These are phyloP conservation scores for Physocephala rufipes DNA, from an alignment of 2,888 invertebrate genomes.

Conservation along the genomic window DNA sequence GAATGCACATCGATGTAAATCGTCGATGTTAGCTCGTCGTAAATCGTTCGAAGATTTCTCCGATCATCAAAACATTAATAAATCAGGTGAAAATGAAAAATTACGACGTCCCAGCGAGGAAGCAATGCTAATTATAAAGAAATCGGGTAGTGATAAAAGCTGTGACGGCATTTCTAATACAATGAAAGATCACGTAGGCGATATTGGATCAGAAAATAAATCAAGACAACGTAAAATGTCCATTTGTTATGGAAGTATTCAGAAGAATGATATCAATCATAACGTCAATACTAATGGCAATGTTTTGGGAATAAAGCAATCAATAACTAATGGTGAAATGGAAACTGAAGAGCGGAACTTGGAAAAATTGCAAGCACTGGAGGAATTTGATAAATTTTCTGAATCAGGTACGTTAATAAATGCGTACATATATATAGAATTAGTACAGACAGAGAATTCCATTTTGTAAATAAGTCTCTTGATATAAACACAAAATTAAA, in stretches of 20 bases:
- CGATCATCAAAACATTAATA: constrained; percentile 52
- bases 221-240: constrained; percentile 60
- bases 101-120: constrained; percentile 79
- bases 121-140: constrained; percentile 71
- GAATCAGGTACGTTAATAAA: constrained; percentile 15
- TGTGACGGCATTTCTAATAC: constrained; percentile 24
- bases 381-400: constrained; percentile 15
- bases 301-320: constrained; percentile 50
- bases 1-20: constrained; percentile 38
- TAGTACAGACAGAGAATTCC: too few species aligned
- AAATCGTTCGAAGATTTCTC: constrained; percentile 74
- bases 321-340: constrained; percentile 67
- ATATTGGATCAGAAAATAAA: constrained; percentile 18
- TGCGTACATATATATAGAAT: neutral
- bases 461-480: too few species aligned
- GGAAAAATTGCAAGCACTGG: constrained; percentile 36
- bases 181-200: constrained; percentile 31
- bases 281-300: constrained; percentile 33
- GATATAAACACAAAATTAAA: too few species aligned
- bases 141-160: constrained; percentile 58
- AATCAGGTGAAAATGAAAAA: constrained; percentile 61
- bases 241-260: constrained; percentile 59
- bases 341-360: constrained; percentile 46
- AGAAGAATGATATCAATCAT: constrained; percentile 47
- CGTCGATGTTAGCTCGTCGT: constrained; percentile 66